A percentile compares a stretch with the other conserved stretches of the same genome.
Evolutionary conservation across 2,797 vertebrate genomes (phyloP).

Genomic region (Acrossocheilus wenchowensis): DNA sequence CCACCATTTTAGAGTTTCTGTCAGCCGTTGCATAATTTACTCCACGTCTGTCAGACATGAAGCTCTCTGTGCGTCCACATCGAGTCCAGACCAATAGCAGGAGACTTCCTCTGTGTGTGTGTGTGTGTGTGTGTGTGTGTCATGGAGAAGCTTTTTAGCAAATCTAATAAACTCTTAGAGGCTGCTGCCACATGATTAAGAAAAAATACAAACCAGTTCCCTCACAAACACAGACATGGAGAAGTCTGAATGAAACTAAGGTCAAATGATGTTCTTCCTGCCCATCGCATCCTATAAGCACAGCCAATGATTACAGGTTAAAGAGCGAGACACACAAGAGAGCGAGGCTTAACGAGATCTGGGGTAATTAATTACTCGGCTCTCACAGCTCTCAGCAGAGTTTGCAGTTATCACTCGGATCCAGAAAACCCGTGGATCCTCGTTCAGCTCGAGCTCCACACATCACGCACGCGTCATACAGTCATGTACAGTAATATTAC

Average conservation of each 20-base stretch:
- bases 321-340: background rate
- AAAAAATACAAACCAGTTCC: background rate
- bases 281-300: background rate
- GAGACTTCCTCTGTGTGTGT: background rate
- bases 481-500: too few relatives aligned
- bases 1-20: background rate
- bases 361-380: background rate
- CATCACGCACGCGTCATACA: too few relatives aligned
- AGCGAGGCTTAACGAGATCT: background rate
- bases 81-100: background rate
- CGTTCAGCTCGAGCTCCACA: too few relatives aligned
- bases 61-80: background rate
- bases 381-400: too few relatives aligned
- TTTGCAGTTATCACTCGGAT: too few relatives aligned
- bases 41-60: background rate
- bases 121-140: background rate
- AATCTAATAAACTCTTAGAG: background rate
- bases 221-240: background rate
- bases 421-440: too few relatives aligned
- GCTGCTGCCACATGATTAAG: background rate
- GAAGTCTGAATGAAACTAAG: too few relatives aligned
- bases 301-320: background rate
- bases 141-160: background rate
- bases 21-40: background rate
- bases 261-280: too few relatives aligned